Evolutionary conservation across 2,113 vertebrate genomes (phyloP).

Genomic region (Vimba vimba): DNA sequence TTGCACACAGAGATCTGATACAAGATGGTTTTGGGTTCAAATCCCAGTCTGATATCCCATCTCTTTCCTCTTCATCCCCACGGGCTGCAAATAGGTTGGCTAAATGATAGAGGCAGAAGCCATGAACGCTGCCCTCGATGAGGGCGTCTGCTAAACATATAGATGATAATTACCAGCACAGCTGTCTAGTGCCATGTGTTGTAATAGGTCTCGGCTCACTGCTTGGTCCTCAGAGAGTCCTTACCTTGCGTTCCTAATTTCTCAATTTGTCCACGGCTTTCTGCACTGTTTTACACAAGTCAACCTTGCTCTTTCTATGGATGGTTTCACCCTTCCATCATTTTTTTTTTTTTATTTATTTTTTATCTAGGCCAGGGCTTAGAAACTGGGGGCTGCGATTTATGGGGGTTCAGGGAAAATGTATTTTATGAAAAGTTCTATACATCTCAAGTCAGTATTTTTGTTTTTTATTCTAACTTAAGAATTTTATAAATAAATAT

Average conservation of each 20-base stretch:
- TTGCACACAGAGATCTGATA: not conserved
- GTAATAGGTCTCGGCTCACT: slow-evolving; percentile 74
- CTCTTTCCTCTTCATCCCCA: not conserved
- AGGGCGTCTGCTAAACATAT: slow-evolving; percentile 72
- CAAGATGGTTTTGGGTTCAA: not conserved
- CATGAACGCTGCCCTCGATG: slow-evolving; percentile 68
- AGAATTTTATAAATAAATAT: no score
- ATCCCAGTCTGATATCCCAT: not conserved
- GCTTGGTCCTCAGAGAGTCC: slow-evolving; percentile 71
- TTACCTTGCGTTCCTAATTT: slow-evolving; percentile 73
- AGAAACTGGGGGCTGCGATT: not conserved
- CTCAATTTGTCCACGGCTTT: slow-evolving; percentile 76
- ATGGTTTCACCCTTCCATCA: slow-evolving; percentile 66
- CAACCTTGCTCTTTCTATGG: slow-evolving; percentile 68
- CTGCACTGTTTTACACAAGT: slow-evolving; percentile 65
- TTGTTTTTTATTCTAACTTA: no score
- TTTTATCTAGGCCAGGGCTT: slow-evolving; percentile 68
- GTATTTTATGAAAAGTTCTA: not conserved
- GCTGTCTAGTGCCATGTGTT: slow-evolving; percentile 74
- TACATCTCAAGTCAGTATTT: not conserved
- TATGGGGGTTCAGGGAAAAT: not conserved
- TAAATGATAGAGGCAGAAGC: slow-evolving; percentile 67
- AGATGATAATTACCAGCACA: slow-evolving; percentile 77
- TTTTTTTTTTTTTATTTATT: not conserved
- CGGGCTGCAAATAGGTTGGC: slow-evolving; percentile 64